These are phyloP conservation scores for Philopedon plagiatum DNA, from an alignment of 2,888 invertebrate genomes.

Conservation along the genomic window DNA sequence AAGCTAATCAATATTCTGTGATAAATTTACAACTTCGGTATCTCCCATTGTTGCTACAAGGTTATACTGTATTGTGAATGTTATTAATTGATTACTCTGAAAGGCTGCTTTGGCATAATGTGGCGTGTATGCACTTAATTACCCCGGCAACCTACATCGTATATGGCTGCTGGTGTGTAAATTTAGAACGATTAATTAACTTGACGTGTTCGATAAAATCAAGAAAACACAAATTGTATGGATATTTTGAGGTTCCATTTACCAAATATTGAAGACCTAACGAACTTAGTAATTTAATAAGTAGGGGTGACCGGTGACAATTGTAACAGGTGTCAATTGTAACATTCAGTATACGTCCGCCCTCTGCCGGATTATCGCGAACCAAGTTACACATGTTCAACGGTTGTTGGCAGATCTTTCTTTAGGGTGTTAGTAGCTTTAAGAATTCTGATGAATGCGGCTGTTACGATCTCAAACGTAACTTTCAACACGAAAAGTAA, in stretches of 20 bases:
- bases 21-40: slow-evolving; percentile 24
- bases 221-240: background rate
- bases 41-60: background rate
- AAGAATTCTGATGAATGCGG: too few species aligned
- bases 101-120: slow-evolving; percentile 30
- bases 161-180: slow-evolving; percentile 15
- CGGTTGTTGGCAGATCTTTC: too few species aligned
- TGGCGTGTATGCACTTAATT: slow-evolving; percentile 43
- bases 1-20: slow-evolving; percentile 24
- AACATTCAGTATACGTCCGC: too few species aligned
- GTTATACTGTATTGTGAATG: slow-evolving; percentile 23
- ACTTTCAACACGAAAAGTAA: too few species aligned
- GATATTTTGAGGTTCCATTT: background rate
- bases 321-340: too few species aligned
- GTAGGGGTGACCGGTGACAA: too few species aligned
- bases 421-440: too few species aligned
- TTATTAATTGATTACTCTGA: slow-evolving; percentile 41
- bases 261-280: too few species aligned
- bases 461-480: too few species aligned
- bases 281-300: too few species aligned
- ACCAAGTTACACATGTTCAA: too few species aligned
- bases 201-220: background rate
- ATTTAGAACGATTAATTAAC: slow-evolving; percentile 10
- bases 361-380: too few species aligned
- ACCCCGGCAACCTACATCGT: slow-evolving; percentile 18